Base-by-base conservation (phyloP, 2,888 invertebrate genomes). In the Hemistola chrysoprasaria region DNA sequence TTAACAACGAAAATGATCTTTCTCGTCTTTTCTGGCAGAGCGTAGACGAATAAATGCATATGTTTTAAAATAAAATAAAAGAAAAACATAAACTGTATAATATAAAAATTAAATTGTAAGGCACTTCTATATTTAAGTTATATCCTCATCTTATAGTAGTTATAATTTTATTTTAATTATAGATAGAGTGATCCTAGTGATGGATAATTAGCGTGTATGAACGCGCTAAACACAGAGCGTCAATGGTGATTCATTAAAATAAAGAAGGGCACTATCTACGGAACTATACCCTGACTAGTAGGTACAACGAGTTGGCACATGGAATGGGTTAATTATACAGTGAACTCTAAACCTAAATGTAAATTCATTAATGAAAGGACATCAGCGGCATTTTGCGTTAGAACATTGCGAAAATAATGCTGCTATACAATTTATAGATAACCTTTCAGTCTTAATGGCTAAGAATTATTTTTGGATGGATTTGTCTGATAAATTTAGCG, bases 91-190 rank as follows among this genome's bases (percentile, higher is more conserved):
- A 71, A 72, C 50, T 69, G 69, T 44, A 47, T 27, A 16, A 16
- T 80, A 75, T 67, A 79, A 79, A 86, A 86, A 86, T 73, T 78
- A 83, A 83, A 81, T 79, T 65, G 81, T 88, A 88, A 88, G 88
- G 88, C 88, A 88, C 88, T 87, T 87, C 83, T 86, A 84, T 85
- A 77, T 85, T 75, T 67, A 72, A 78, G 71, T 80, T 20, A 30
- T 70, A 54, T 71, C 62, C 56, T 68, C 62, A 71, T 34, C 43
- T 31, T 43, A 38, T 34, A 20, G 16, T 16, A 16, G 16, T 16
- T 16, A 16, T 16, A 16, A 16, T 63, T 71, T 66, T 65, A 65
- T 71, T 70, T 66, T 59, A 70, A 53, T 67, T 74, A 75, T 58
- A 55, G 56, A 72, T 66, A 69, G 69, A 62, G 65, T 74, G 77